Evolutionary conservation across 2,113 vertebrate species (phyloP).

Genomic region (Megaptera novaeangliae): DNA sequence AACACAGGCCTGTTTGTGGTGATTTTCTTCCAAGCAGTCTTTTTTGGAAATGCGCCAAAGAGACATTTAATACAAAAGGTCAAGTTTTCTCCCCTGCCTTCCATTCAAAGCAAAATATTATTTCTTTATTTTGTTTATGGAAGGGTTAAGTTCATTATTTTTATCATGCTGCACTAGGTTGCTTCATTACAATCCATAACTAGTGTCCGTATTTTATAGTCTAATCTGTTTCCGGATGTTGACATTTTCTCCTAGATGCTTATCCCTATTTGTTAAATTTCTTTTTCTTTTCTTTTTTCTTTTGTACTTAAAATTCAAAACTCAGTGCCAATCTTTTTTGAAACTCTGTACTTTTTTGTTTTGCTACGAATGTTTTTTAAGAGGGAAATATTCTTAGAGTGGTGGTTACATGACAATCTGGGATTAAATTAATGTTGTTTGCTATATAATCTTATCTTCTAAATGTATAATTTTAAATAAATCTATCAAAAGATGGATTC

Average conservation of each 20-base stretch:
- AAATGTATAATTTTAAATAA: neutral
- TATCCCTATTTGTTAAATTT: slow-evolving; percentile 28
- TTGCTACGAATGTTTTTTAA: neutral
- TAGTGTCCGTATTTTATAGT: slow-evolving; percentile 22
- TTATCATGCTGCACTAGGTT: neutral
- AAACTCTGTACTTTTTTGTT: neutral
- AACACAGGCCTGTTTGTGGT: slow-evolving; percentile 61
- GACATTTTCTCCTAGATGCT: neutral
- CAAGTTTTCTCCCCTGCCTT: neutral
- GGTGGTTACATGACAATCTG: neutral
- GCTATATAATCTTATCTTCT: neutral
- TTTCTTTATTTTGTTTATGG: slow-evolving; percentile 28
- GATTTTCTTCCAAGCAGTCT: slow-evolving; percentile 34
- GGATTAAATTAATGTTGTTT: neutral
- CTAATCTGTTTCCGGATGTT: neutral
- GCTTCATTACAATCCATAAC: slow-evolving; percentile 11
- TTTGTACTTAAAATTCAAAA: slow-evolving; percentile 23
- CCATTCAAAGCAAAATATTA: slow-evolving; percentile 33
- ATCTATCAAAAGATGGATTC: neutral
- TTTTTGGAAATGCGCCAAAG: slow-evolving; percentile 55
- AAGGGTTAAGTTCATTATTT: slow-evolving; percentile 34
- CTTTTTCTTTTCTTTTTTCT: neutral
- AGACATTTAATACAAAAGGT: slow-evolving; percentile 52
- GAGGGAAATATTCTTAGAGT: neutral
- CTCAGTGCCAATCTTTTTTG: neutral